Evolutionary conservation across 2,888 invertebrate species (phyloP).

Genomic region (Chrysina gloriosa): DNA sequence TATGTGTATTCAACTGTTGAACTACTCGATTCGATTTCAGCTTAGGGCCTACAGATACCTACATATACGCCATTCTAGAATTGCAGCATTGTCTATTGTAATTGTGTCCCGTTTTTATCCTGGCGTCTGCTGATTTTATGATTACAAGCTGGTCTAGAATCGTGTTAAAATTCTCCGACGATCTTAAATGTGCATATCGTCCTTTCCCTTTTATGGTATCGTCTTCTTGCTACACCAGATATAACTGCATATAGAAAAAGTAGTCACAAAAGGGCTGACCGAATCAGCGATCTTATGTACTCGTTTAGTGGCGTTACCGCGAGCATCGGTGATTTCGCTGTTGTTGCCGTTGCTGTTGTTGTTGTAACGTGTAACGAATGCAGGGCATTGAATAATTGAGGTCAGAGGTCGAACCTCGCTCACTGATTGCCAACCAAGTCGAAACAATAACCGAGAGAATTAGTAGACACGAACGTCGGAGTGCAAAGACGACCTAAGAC

Average conservation of each 20-base stretch:
- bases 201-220: too few relatives aligned
- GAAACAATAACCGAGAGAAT: constrained; percentile 49
- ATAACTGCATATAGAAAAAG: too few relatives aligned
- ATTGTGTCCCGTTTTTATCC: too few relatives aligned
- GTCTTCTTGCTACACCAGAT: too few relatives aligned
- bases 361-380: constrained; percentile 48
- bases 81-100: background rate
- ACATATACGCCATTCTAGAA: background rate
- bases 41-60: background rate
- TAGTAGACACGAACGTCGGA: constrained; percentile 49
- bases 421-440: constrained; percentile 54
- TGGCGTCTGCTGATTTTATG: too few relatives aligned
- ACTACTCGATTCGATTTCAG: background rate
- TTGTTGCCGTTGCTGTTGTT: background rate
- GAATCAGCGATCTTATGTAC: too few relatives aligned
- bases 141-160: too few relatives aligned
- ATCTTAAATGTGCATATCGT: too few relatives aligned
- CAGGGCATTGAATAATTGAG: constrained; percentile 58
- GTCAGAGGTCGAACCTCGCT: constrained; percentile 56
- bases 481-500: constrained; percentile 46
- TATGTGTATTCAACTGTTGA: constrained; percentile 6
- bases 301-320: background rate
- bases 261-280: too few relatives aligned
- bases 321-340: constrained; percentile 4
- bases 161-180: too few relatives aligned